These are phyloP conservation scores for Sebastes elongatus DNA, from an alignment of 2,797 vertebrate species.

Conservation along the genomic window DNA sequence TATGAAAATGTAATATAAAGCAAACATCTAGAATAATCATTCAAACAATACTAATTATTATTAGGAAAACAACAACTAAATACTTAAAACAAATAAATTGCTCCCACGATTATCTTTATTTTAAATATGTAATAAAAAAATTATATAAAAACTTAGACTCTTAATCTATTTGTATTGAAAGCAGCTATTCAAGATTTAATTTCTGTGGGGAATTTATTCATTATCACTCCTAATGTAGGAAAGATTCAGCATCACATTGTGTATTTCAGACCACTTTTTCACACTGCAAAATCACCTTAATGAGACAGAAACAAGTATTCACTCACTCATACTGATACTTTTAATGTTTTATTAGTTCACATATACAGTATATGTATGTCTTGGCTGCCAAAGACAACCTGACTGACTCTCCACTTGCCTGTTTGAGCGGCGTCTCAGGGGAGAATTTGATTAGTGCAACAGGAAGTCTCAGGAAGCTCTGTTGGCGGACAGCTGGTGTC, in stretches of 20 bases:
- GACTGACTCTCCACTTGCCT: not conserved
- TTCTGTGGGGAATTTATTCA: not conserved
- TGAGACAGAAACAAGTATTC: not conserved
- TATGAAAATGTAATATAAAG: no score
- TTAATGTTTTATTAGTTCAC: not conserved
- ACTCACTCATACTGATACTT: not conserved
- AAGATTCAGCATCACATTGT: not conserved
- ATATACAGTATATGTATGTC: not conserved
- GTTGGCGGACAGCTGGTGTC: constrained; percentile 41
- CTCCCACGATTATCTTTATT: not conserved
- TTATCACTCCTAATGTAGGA: not conserved
- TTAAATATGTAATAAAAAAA: not conserved
- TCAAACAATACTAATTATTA: no score
- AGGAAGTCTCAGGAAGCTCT: constrained; percentile 59
- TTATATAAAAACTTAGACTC: not conserved
- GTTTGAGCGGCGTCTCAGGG: constrained; percentile 25
- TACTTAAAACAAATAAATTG: no score
- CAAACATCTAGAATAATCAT: no score
- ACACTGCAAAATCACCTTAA: not conserved
- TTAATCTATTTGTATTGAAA: not conserved
- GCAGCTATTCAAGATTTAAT: not conserved
- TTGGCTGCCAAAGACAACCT: not conserved
- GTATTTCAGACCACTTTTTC: not conserved
- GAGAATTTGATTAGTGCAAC: constrained; percentile 67
- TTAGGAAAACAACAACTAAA: no score